Evolutionary conservation across 2,888 invertebrate genomes (phyloP), one percentile per base, ranked within the genome.

Genomic region (Hemistola chrysoprasaria): DNA sequence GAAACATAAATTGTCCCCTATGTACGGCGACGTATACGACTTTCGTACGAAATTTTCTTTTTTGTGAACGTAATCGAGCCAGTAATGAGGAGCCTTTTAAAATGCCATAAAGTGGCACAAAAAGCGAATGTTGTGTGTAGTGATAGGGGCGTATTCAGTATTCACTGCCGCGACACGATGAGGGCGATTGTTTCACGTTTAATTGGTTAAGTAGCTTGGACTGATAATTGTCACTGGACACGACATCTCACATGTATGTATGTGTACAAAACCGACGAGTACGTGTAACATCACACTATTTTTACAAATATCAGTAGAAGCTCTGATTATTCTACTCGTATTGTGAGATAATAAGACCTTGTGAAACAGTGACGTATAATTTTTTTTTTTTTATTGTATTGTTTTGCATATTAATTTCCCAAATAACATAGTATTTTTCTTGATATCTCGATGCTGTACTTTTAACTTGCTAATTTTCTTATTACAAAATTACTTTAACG

Each of bases 131-230:
- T 56, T 51, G 68, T 60, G 63, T 64, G 50, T 59, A 61, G 72
- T 71, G 78, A 87, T 88, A 88, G 86, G 88, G 88, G 88, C 86
- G 83, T 85, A 85, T 88, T 87, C 81, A 84, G 78, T 85, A 85
- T 88, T 87, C 81, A 84, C 78, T 68, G 58, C 53, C 57, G 53
- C 60, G 61, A 59, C 67, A 65, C 71, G 55, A 86, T 87, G 83
- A 62, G 87, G 87, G 87, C 74, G 76, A 86, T 87, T 85, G 86
- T 87, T 85, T 85, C 76, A 74, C 59, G 59, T 71, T 78, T 86
- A 87, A 87, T 87, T 86, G 88, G 83, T 84, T 82, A 87, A 87
- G 81, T 82, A 86, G 78, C 68, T 59, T 71, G 65, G 63, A 65
- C 80, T 86, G 86, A 80, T 87, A 87, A 88, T 86, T 80, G 86